Conservation (phyloP, 1,140 invertebrate genomes). For the Limonius californicus region DNA sequence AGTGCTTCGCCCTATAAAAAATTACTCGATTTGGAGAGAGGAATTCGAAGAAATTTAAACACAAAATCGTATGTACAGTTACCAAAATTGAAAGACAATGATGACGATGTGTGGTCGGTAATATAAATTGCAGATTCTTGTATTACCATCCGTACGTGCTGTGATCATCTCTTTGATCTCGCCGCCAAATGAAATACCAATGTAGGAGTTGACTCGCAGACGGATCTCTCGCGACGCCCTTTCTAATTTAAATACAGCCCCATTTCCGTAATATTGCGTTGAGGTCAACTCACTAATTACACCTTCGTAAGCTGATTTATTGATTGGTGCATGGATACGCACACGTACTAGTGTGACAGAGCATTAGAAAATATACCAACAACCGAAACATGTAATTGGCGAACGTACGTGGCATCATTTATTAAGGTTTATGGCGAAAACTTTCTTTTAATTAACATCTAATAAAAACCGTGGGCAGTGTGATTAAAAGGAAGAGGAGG, state of each 20-base stretch:
- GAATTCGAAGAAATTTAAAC: not conserved
- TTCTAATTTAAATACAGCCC: constrained; percentile 29
- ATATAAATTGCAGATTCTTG: constrained; percentile 36
- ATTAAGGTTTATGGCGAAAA: too few species aligned
- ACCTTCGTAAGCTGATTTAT: not conserved
- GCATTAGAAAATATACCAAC: too few species aligned
- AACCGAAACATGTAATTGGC: too few species aligned
- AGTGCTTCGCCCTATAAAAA: too few species aligned
- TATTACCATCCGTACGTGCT: constrained; percentile 33
- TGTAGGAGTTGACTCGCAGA: constrained; percentile 20
- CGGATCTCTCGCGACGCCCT: constrained; percentile 21
- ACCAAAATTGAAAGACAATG: too few species aligned
- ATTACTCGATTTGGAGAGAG: too few species aligned
- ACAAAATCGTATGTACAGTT: not conserved
- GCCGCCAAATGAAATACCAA: constrained; percentile 21
- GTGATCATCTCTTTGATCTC: constrained; percentile 31
- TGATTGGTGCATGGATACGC: too few species aligned
- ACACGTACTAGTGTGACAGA: too few species aligned
- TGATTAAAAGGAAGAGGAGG: too few species aligned
- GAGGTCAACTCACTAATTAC: constrained; percentile 4
- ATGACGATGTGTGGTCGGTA: constrained; percentile 29
- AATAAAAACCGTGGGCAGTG: too few species aligned
- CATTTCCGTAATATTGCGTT: not conserved
- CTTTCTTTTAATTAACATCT: too few species aligned
- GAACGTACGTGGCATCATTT: too few species aligned